These are phyloP conservation scores for Trichogramma dendrolimi DNA, from an alignment of 2,888 invertebrate species.

Conservation along the genomic window DNA sequence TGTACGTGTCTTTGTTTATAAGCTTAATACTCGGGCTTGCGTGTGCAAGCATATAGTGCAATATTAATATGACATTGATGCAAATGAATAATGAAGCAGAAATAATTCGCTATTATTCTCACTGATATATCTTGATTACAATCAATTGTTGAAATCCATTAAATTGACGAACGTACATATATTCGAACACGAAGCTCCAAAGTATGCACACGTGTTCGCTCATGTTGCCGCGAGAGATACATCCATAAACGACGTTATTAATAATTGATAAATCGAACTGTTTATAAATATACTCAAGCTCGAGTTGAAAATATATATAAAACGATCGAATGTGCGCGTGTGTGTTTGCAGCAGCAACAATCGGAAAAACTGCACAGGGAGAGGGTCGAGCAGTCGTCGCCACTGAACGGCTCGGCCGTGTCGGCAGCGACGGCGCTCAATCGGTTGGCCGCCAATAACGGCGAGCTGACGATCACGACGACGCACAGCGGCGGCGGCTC, in stretches of 20 bases:
- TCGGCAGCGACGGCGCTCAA: conserved; percentile 61
- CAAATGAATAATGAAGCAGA: neutral
- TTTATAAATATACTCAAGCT: too few species aligned
- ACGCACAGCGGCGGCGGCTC: conserved; percentile 59
- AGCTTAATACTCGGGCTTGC: too few species aligned
- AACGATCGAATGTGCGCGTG: too few species aligned
- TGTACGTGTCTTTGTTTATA: too few species aligned
- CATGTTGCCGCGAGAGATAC: too few species aligned
- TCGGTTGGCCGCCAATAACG: conserved; percentile 72
- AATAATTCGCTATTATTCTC: conserved; percentile 1
- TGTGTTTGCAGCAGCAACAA: conserved; percentile 36
- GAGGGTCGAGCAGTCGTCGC: conserved; percentile 54
- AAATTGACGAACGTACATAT: neutral
- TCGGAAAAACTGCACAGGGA: conserved; percentile 52
- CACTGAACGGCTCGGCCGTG: conserved; percentile 53
- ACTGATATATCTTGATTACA: neutral
- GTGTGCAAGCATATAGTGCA: neutral
- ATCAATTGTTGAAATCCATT: conserved; percentile 5
- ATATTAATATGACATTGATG: neutral
- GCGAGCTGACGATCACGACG: conserved; percentile 79
- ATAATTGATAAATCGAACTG: too few species aligned
- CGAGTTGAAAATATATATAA: too few species aligned
- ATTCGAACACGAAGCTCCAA: conserved; percentile 10
- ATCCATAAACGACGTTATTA: too few species aligned
- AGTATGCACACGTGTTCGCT: too few species aligned